Base-by-base conservation (phyloP, 2,113 vertebrate species). In the Nerophis lumbriciformis region DNA sequence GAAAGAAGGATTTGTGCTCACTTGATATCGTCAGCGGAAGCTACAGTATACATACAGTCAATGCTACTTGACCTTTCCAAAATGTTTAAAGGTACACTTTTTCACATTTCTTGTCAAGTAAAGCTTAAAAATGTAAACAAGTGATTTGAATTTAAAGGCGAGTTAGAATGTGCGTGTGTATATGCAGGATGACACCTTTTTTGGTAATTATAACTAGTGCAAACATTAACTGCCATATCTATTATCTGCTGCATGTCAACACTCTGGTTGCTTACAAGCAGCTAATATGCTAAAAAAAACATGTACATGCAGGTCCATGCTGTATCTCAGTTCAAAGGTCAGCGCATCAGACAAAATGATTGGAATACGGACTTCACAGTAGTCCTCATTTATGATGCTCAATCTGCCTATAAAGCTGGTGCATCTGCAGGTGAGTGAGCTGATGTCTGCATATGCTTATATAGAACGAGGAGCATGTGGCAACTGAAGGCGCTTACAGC, bases 381-480 rank as follows among this genome's bases (percentile, higher is more conserved):
- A 6, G 37, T 52, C 35, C 37, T 16, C 15, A 64, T 53, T 53
- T 48, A 6, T 44, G 37, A 15, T 51, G 37, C 16, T 9, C 38
- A 12, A 28, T 58, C 1, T 21, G 6, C 44, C 11, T 45, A n/a
- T 19, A 11, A 28, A 5, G 8, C 12, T 54, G 6, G 4, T 16
- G 19, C 42, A 15, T 9, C 21, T 21, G 44, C 15, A 48, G 21
- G 15, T 49, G 28, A 68, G 9, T 61, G 37, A 56, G n/a, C n/a
- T 13, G 51, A 44, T 58, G 12, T 39, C n/a, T 14, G 44, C 65
- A 64, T 14, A 39, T 77, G 53, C 59, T 59, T 51, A 53, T 58
- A 37, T 58, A 37, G 55, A 53, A 36, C 49, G 59, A 4, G 10
- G 48, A 47, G 53, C 28, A 3, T 66, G 39, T 14, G 15, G 60